phyloP scores from a whole-genome alignment of 2,888 invertebrate species.

The Euclidia mi region DNA sequence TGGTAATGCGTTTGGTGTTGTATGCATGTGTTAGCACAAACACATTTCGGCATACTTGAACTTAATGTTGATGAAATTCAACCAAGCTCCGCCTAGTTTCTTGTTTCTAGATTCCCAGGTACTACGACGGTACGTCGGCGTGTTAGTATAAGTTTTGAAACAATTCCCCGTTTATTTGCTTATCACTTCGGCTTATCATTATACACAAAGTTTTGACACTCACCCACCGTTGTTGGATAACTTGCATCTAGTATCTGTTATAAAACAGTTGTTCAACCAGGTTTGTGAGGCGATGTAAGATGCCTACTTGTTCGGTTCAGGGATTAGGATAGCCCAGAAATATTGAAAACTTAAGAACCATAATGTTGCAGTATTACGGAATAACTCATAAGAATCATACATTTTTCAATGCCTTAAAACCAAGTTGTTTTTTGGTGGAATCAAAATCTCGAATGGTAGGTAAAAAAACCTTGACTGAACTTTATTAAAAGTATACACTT shows the following conservation, averaged over 20 bases:
- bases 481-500: too few species aligned
- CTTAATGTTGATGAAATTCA: neutral
- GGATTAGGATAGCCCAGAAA: too few species aligned
- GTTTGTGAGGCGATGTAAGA: too few species aligned
- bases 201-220: slow-evolving; percentile 39
- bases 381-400: too few species aligned
- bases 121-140: slow-evolving; percentile 28
- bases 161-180: slow-evolving; percentile 26
- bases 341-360: too few species aligned
- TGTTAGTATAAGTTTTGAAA: slow-evolving; percentile 37
- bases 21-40: neutral
- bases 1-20: too few species aligned
- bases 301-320: too few species aligned
- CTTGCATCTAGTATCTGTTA: slow-evolving; percentile 10
- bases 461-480: too few species aligned
- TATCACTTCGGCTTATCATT: slow-evolving; percentile 48
- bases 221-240: slow-evolving; percentile 18
- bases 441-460: too few species aligned
- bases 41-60: slow-evolving; percentile 17
- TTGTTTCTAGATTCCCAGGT: slow-evolving; percentile 8
- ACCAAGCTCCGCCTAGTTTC: neutral
- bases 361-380: too few species aligned
- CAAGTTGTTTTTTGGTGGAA: too few species aligned
- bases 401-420: too few species aligned
- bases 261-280: neutral